These are phyloP conservation scores for Pollenia griseotomentosa DNA, from an alignment of 2,888 invertebrate genomes.

Conservation along the genomic window DNA sequence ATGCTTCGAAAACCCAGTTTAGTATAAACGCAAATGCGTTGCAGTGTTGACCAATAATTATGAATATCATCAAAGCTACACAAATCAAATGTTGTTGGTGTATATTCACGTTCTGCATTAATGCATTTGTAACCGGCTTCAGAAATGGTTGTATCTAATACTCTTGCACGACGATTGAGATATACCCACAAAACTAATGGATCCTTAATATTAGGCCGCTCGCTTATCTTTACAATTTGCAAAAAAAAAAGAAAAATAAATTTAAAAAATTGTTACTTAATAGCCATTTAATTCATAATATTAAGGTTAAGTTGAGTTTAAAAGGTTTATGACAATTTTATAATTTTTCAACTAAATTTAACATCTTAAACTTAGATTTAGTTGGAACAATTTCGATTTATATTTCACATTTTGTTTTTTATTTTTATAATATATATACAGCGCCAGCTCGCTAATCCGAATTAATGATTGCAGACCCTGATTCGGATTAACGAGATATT, in stretches of 20 bases:
- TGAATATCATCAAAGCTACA: slow-evolving; percentile 85
- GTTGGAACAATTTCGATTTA: too few species aligned
- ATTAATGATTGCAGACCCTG: too few species aligned
- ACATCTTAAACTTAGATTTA: too few species aligned
- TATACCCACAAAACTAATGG: slow-evolving; percentile 89
- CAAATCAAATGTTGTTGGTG: slow-evolving; percentile 86
- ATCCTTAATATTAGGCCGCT: slow-evolving; percentile 86
- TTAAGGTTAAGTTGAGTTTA: too few species aligned
- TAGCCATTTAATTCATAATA: too few species aligned
- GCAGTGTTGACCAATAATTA: slow-evolving; percentile 89
- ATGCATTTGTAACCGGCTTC: slow-evolving; percentile 87
- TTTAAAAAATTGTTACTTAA: too few species aligned
- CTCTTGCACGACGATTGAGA: slow-evolving; percentile 86
- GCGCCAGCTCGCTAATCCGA: too few species aligned
- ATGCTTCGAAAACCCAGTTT: slow-evolving; percentile 84
- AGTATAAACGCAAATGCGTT: slow-evolving; percentile 88
- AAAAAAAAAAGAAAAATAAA: slow-evolving; percentile 13
- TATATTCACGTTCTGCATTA: slow-evolving; percentile 86
- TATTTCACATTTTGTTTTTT: too few species aligned
- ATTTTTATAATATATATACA: too few species aligned
- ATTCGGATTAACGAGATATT: too few species aligned
- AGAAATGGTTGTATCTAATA: slow-evolving; percentile 88
- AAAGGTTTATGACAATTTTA: too few species aligned
- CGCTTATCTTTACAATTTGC: slow-evolving; percentile 79
- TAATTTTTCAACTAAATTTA: too few species aligned